phyloP scores from a whole-genome alignment of 1,140 invertebrate species.

The Agrypnia vestita region DNA sequence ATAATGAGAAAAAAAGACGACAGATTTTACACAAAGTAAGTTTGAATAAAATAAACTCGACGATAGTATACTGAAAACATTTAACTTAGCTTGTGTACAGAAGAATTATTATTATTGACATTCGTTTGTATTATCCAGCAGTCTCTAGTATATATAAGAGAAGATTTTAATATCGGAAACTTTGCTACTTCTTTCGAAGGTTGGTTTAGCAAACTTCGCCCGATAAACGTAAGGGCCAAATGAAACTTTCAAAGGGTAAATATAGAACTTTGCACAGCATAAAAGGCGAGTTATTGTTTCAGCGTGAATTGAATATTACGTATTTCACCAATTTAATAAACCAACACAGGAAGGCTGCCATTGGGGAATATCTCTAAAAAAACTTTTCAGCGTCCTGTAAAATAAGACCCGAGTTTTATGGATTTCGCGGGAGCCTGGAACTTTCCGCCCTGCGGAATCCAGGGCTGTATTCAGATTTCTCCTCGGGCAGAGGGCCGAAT shows the following conservation, averaged over 20 bases:
- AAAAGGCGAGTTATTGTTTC: conserved; percentile 11
- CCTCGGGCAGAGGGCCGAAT: background rate
- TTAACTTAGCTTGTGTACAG: too few relatives aligned
- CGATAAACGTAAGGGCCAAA: conserved; percentile 6
- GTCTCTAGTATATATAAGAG: too few relatives aligned
- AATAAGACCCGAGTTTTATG: background rate
- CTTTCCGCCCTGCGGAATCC: background rate
- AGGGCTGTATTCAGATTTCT: background rate
- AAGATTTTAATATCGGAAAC: background rate
- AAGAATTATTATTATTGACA: too few relatives aligned
- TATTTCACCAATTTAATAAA: conserved; percentile 28
- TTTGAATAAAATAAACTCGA: too few relatives aligned
- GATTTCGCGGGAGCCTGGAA: background rate
- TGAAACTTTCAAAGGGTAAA: conserved; percentile 17
- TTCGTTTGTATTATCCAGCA: too few relatives aligned
- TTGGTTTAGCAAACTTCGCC: background rate
- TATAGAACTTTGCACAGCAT: conserved; percentile 14
- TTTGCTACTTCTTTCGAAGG: background rate
- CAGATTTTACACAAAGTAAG: too few relatives aligned
- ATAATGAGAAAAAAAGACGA: too few relatives aligned
- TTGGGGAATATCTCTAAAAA: background rate
- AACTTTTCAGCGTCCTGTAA: background rate
- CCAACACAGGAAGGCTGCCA: background rate
- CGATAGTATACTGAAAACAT: too few relatives aligned
- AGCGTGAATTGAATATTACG: conserved; percentile 26